Evolutionary conservation across 1,140 invertebrate genomes (phyloP).

Genomic region (Bombus breviceps): DNA sequence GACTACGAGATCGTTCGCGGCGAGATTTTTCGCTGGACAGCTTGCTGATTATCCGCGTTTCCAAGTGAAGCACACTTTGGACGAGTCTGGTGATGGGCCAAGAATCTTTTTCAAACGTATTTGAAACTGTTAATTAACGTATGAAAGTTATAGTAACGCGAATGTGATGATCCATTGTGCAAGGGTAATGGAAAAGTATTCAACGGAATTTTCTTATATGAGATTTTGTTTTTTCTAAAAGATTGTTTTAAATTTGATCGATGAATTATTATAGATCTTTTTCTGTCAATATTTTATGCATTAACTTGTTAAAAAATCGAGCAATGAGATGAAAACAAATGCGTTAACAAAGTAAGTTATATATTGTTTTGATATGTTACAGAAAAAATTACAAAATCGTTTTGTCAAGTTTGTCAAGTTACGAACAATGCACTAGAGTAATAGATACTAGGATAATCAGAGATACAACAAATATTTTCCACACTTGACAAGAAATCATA

Average conservation of each 20-base stretch:
- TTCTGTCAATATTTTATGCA: no score
- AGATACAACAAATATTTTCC: no score
- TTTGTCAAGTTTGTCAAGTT: no score
- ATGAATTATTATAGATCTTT: not conserved
- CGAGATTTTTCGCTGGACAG: constrained; percentile 35
- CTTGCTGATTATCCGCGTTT: not conserved
- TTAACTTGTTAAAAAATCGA: no score
- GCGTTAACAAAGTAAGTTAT: no score
- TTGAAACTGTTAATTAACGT: not conserved
- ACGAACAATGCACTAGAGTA: no score
- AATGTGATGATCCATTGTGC: not conserved
- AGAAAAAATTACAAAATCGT: no score
- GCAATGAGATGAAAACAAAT: no score
- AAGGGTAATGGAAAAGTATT: not conserved
- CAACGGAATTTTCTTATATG: not conserved
- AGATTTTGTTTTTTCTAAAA: no score
- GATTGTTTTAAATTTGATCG: not conserved
- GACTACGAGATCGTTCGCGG: constrained; percentile 37
- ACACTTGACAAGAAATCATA: no score
- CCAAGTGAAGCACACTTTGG: not conserved
- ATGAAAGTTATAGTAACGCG: not conserved
- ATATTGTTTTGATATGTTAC: no score
- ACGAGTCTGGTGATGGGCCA: not conserved
- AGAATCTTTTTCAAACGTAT: not conserved
- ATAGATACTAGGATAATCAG: no score